Conservation (phyloP, 2,113 vertebrate species). For the Aphyosemion australe region DNA sequence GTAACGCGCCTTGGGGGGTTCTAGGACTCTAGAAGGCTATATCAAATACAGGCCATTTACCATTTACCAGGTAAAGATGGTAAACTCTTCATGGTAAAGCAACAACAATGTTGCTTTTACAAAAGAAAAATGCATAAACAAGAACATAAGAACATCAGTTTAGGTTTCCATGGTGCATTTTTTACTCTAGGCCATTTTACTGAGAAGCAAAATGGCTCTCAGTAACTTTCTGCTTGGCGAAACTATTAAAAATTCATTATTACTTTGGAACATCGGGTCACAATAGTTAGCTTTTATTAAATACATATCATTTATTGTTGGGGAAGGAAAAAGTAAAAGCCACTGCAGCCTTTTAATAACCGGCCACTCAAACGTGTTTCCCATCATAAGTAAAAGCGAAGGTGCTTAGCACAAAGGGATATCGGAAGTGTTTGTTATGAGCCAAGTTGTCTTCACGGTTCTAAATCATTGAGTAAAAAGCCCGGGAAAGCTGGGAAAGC, state of each 20-base stretch:
- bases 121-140: no score
- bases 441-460: slow-evolving; percentile 63
- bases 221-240: neutral
- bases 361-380: neutral
- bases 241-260: slow-evolving; percentile 44
- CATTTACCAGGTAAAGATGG: no score
- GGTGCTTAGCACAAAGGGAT: slow-evolving; percentile 51
- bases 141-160: no score
- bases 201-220: neutral
- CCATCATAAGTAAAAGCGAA: slow-evolving; percentile 35
- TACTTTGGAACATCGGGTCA: slow-evolving; percentile 33
- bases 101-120: no score
- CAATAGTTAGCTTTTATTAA: slow-evolving; percentile 50
- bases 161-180: no score
- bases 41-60: no score
- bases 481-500: slow-evolving; percentile 35
- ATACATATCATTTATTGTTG: slow-evolving; percentile 52
- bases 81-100: no score
- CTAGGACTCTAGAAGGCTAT: no score
- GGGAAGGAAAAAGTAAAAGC: slow-evolving; percentile 33
- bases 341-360: slow-evolving; percentile 23
- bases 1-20: no score
- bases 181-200: no score
- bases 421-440: slow-evolving; percentile 53
- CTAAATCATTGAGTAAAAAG: slow-evolving; percentile 75